Base-by-base conservation (phyloP, 1,140 invertebrate species). In the Drosophila varians region DNA sequence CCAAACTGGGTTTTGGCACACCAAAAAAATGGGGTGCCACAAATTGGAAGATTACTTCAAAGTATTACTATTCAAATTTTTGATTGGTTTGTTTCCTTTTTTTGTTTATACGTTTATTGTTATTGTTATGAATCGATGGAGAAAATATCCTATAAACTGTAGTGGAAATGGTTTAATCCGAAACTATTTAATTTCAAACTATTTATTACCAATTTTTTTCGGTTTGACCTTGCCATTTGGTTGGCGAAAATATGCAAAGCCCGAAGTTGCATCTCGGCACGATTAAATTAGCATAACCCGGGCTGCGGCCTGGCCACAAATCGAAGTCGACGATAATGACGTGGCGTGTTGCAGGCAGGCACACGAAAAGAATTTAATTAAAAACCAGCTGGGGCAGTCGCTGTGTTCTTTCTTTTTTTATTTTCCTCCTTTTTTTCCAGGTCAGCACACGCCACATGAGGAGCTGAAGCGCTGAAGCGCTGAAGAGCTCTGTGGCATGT, bases 401-500 rank as follows among this genome's bases (percentile, higher is more conserved):
- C 49, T 45, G 12, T 14, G 43, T 54, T 57, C 55, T 46, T 31
- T 36, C 52, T 46, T 28, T 76, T 40, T 26, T 53, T 26, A 19
- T 64, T 80, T 84, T 84, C 49, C 69, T 21, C 2, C 19, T 53
- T 19, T 25, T 64, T 80, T 84, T 82, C 53, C 69, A 70, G 78
- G 78, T 82, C 78, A 80, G 52, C 48, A 64, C 60, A 64, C 60
- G 76, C 61, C 69, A 69, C 75, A 78, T 64, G 65, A 11, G 31
- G 14, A 54, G 72, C 68, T 21, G 34, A 68, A 86, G 75, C 76
- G 72, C 72, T 72, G 65, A 11, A 21, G 14, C 49, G 72, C 68
- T 21, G 34, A 68, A 86, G 75, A 80, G 72, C 72, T 72, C 68
- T 73, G 79, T 53, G 76, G 80, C 79, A 76, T 84, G 79, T 84